phyloP scores from a whole-genome alignment of 2,797 vertebrate species.

The Scarus forsteni region DNA sequence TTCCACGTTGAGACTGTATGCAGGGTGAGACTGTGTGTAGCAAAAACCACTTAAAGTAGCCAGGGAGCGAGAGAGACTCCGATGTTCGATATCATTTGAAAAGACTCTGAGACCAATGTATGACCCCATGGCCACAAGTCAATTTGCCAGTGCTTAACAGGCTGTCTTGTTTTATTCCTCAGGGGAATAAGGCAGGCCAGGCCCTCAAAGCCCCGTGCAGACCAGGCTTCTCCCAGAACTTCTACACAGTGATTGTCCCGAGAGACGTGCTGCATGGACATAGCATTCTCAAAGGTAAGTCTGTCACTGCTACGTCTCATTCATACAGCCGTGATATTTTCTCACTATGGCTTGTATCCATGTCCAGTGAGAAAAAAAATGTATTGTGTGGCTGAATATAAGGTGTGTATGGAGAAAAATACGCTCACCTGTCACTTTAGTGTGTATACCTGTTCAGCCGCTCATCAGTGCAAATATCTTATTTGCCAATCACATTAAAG shows the following conservation, averaged over 20 bases:
- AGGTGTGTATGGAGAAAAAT: neutral
- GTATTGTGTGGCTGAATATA: constrained; percentile 22
- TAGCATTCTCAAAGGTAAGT: constrained; percentile 96
- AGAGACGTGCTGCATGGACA: constrained; percentile 90
- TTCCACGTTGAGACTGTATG: constrained; percentile 15
- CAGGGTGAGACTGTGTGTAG: constrained; percentile 13
- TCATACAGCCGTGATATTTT: constrained; percentile 59
- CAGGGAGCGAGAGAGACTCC: constrained; percentile 9
- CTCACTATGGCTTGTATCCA: constrained; percentile 34
- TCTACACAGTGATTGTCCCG: constrained; percentile 93
- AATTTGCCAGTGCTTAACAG: constrained; percentile 71
- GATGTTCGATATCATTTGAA: constrained; percentile 51
- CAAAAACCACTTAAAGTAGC: constrained; percentile 33
- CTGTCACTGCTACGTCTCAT: constrained; percentile 51
- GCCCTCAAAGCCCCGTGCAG: constrained; percentile 87
- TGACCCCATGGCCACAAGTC: constrained; percentile 61
- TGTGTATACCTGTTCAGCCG: too few species aligned
- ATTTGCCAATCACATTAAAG: too few species aligned
- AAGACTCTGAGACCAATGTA: constrained; percentile 47
- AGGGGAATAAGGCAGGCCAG: constrained; percentile 88
- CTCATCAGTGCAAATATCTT: too few species aligned
- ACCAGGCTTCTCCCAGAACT: constrained; percentile 95
- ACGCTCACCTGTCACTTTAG: too few species aligned
- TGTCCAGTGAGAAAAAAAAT: constrained; percentile 29
- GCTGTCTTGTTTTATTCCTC: constrained; percentile 64